These are phyloP conservation scores for Loxodonta africana DNA, from an alignment of 2,113 vertebrate genomes.

Conservation along the genomic window DNA sequence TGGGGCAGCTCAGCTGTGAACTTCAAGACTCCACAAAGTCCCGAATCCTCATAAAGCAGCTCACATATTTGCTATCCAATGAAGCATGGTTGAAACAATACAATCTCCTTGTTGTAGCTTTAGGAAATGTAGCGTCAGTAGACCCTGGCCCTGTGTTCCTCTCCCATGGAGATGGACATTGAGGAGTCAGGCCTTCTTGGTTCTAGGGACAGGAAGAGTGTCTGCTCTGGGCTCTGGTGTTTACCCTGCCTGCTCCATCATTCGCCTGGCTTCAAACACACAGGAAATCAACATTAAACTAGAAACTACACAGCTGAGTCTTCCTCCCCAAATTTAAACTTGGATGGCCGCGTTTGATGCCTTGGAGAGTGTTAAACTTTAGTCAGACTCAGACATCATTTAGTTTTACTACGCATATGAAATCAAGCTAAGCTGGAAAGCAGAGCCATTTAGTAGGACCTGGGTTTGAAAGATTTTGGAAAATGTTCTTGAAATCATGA, in stretches of 20 bases:
- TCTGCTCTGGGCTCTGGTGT: background rate
- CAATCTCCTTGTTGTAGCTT: background rate
- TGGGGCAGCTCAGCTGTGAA: background rate
- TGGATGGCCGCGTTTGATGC: background rate
- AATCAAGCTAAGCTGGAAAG: slow-evolving; percentile 10
- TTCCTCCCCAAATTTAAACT: background rate
- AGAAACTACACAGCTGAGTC: background rate
- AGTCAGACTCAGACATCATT: background rate
- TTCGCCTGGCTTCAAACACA: background rate
- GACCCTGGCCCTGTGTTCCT: background rate
- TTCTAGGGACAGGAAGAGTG: background rate
- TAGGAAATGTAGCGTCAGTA: background rate
- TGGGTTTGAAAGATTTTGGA: slow-evolving; percentile 31
- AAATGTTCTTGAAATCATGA: slow-evolving; percentile 53
- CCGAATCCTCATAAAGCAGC: slow-evolving; percentile 44
- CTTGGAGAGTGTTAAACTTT: background rate
- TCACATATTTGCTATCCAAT: background rate
- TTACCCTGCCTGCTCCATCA: background rate
- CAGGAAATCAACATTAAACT: background rate
- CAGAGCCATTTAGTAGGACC: background rate
- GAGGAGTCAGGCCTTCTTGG: background rate
- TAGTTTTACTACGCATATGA: slow-evolving; percentile 39
- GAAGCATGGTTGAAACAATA: slow-evolving; percentile 66
- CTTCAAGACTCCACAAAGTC: background rate
- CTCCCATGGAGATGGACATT: fast-evolving